These are phyloP conservation scores for Palythoa grandiflora DNA, from an alignment of 92 coral and sea anemone species.

Conservation along the genomic window DNA sequence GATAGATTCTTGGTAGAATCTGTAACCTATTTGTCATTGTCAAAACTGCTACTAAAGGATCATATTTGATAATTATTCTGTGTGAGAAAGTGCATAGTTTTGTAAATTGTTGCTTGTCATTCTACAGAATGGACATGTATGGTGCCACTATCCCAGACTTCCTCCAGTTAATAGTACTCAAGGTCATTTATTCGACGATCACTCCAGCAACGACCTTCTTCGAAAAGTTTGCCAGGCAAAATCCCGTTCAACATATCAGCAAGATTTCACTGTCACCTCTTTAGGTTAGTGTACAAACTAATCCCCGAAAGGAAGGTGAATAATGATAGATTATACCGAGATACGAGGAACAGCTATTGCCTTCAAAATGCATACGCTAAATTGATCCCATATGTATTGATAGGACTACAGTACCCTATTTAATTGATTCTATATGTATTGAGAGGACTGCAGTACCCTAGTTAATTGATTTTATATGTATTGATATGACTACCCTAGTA, in stretches of 20 bases:
- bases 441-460: too few species aligned
- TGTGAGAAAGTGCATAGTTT: neutral
- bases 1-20: neutral
- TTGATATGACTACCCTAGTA: too few species aligned
- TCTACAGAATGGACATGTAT: constrained; percentile 74
- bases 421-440: too few species aligned
- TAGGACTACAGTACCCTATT: too few species aligned
- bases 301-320: too few species aligned
- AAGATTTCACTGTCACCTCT: constrained; percentile 53
- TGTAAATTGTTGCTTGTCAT: neutral
- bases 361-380: too few species aligned
- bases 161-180: constrained; percentile 66
- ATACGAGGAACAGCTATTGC: too few species aligned
- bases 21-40: too few species aligned
- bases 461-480: too few species aligned
- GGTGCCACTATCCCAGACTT: constrained; percentile 80
- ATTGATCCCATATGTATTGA: too few species aligned
- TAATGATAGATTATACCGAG: too few species aligned
- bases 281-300: neutral
- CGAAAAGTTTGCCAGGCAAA: constrained; percentile 83
- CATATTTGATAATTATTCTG: neutral
- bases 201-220: constrained; percentile 70
- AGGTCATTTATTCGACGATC: constrained; percentile 15
- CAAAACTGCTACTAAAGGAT: too few species aligned
- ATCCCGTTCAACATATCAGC: constrained; percentile 79